phyloP scores from a whole-genome alignment of 2,888 invertebrate genomes.

The Hemistola chrysoprasaria region DNA sequence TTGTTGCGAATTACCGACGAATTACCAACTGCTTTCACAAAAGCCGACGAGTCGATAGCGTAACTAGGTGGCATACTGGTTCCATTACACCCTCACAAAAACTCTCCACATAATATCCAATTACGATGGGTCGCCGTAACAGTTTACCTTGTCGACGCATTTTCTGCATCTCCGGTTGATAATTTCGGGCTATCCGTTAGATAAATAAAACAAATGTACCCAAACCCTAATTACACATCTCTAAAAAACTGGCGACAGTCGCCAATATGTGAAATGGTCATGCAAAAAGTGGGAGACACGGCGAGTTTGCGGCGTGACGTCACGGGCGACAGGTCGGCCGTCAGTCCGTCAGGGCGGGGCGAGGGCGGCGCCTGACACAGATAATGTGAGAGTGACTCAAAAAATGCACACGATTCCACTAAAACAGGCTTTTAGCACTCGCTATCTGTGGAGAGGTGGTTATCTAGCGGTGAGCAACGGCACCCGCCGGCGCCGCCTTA shows the following conservation, averaged over 20 bases:
- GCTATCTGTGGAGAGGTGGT: conserved; percentile 54
- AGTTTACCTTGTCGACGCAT: conserved; percentile 43
- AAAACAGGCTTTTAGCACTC: conserved; percentile 75
- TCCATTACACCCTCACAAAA: conserved; percentile 37
- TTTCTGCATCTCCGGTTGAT: conserved; percentile 43
- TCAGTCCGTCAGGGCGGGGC: conserved; percentile 48
- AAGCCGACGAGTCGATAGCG: conserved; percentile 59
- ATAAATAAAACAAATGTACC: conserved; percentile 67
- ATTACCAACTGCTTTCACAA: conserved; percentile 67
- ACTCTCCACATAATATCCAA: conserved; percentile 25
- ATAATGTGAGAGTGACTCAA: conserved; percentile 41
- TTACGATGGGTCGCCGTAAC: conserved; percentile 26
- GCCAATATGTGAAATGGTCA: conserved; percentile 70
- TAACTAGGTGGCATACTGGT: conserved; percentile 74
- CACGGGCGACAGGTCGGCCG: conserved; percentile 64
- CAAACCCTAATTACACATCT: conserved; percentile 71
- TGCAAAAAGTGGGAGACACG: conserved; percentile 67
- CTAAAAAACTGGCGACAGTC: conserved; percentile 76
- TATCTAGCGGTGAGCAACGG: conserved; percentile 59
- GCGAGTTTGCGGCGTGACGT: conserved; percentile 69
- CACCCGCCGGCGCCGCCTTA: conserved; percentile 78
- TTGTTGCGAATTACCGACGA: conserved; percentile 76
- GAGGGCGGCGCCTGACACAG: conserved; percentile 62
- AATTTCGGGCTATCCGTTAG: conserved; percentile 51
- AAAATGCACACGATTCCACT: conserved; percentile 61